A percentile compares a stretch with the other conserved stretches of the same genome.
Evolutionary conservation across 2,888 invertebrate genomes (phyloP).

Genomic region (Lypha dubia): DNA sequence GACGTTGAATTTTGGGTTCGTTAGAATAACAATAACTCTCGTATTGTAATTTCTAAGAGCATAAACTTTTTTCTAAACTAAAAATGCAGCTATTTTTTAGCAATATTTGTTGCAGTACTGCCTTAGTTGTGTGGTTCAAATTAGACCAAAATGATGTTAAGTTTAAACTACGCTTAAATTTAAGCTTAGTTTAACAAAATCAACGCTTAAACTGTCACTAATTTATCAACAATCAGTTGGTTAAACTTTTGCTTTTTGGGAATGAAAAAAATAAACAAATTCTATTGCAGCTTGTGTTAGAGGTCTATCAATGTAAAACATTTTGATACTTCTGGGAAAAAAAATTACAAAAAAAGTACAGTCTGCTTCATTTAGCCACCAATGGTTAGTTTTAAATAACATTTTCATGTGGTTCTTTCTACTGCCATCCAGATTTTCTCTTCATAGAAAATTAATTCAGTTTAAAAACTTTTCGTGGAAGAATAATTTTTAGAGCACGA

Average conservation of each 20-base stretch:
- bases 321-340: neutral
- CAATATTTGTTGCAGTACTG: too few relatives aligned
- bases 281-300: slow-evolving; percentile 30
- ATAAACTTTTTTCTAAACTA: too few relatives aligned
- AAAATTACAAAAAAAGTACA: neutral
- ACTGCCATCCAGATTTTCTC: slow-evolving; percentile 25
- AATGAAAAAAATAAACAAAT: neutral
- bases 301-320: slow-evolving; percentile 47
- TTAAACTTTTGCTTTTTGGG: neutral
- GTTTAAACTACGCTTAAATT: too few relatives aligned
- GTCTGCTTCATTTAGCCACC: slow-evolving; percentile 60
- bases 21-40: too few relatives aligned
- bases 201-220: too few relatives aligned
- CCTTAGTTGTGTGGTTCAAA: too few relatives aligned
- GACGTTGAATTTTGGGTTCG: too few relatives aligned
- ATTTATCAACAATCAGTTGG: slow-evolving; percentile 15
- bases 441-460: slow-evolving; percentile 63
- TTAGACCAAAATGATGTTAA: too few relatives aligned
- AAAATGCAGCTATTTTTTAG: too few relatives aligned
- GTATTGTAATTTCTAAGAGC: too few relatives aligned
- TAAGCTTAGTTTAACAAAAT: too few relatives aligned
- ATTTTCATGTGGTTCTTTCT: slow-evolving; percentile 46
- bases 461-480: slow-evolving; percentile 53
- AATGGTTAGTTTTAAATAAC: slow-evolving; percentile 54
- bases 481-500: slow-evolving; percentile 40